Base-by-base conservation (phyloP, 1,140 invertebrate species). In the Pogonognathellus flavescens region DNA sequence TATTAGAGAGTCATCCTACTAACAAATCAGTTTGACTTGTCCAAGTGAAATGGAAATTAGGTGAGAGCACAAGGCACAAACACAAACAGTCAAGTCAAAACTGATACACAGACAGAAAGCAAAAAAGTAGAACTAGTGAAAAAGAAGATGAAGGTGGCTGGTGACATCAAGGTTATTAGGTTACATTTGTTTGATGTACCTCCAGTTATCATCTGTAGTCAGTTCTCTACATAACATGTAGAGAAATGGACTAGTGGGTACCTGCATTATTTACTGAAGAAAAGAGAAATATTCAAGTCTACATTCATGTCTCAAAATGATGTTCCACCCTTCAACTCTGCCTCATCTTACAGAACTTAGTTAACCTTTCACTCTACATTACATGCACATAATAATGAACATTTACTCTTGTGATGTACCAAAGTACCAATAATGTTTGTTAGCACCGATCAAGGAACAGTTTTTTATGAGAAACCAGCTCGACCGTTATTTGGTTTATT, bases 101-200 rank as follows among this genome's bases (percentile, higher is more conserved):
- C 31, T 41, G 31, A 13, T 66, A 25, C 20, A 25, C 9, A 66
- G 62, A 66, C 31, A 3, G 6, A 41, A 41, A 41, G 31, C 31
- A 41, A 41, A 18, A 50, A 76, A 76, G 49, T 16, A n/a, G 31
- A n/a, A 10, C 53, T 55, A 55, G 16, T 41, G 53, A 25, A 66
- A 66, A 76, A 76, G 70, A 76, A 76, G 70, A 76, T 76, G 70
- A 76, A 76, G 70, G 70, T 76, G 70, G 31, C 14, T 76, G 31
- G 70, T 76, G 70, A 76, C 70, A 76, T 76, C 70, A 76, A 76
- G 70, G 70, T 76, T 76, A 76, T 76, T 76, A 76, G 70, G 70
- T 76, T 76, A 31, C 70, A 76, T 76, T 76, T 76, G 41, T 76
- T 76, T 76, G 70, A 76, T 76, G 41, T 25, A 49, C 70, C 49